A percentile compares a stretch with the other conserved stretches of the same genome.
phyloP scores from a whole-genome alignment of 92 coral and sea anemone genomes.

The Phenganax subtilis region DNA sequence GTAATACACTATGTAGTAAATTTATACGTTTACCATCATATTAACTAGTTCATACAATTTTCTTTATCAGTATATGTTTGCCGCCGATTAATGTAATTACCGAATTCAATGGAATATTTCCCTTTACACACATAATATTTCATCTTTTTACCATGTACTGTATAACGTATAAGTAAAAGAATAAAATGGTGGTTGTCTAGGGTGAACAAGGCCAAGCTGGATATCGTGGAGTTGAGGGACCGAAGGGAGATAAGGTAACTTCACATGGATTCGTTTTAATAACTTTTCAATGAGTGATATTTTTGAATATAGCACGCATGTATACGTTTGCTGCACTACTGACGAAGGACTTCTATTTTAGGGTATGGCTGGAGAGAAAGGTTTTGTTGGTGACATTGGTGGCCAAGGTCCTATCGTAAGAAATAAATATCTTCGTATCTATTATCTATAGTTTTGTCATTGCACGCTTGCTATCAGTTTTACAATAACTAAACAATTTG shows the following conservation, averaged over 20 bases:
- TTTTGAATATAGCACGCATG: not conserved
- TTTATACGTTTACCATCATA: not conserved
- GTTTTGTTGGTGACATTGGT: constrained; percentile 4
- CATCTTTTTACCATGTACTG: too few species aligned
- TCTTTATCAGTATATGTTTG: too few species aligned
- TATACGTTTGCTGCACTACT: too few species aligned
- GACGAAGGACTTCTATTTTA: not conserved
- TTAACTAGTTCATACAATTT: not conserved
- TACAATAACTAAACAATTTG: not conserved
- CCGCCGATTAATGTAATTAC: too few species aligned
- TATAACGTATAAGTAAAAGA: too few species aligned
- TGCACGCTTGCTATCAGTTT: not conserved
- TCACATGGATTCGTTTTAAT: not conserved
- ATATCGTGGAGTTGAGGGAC: not conserved
- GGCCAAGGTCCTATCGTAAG: not conserved
- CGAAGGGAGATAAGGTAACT: constrained; percentile 1
- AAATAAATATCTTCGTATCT: not conserved
- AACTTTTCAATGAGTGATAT: not conserved
- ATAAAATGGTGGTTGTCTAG: not conserved
- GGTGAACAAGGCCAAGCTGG: constrained; percentile 6
- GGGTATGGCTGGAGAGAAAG: not conserved
- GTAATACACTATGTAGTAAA: not conserved
- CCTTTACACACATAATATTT: too few species aligned
- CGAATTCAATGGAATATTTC: too few species aligned
- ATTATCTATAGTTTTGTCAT: not conserved